Evolutionary conservation across 2,888 invertebrate genomes (phyloP).

Genomic region (Cephus runcator): DNA sequence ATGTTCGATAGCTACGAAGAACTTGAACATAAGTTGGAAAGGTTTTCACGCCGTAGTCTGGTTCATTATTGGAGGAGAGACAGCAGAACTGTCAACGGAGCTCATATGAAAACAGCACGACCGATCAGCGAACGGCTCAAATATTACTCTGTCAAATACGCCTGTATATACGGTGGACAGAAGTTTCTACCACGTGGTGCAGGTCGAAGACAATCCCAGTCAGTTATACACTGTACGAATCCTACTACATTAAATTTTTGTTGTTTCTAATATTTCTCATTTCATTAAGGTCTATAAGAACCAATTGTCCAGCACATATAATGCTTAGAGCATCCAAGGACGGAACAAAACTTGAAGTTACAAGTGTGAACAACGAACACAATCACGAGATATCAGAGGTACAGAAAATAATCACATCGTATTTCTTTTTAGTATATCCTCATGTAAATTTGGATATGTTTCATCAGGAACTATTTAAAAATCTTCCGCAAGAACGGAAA

Average conservation of each 20-base stretch:
- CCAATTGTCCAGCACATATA: constrained; percentile 65
- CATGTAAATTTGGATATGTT: constrained; percentile 8
- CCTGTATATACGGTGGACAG: constrained; percentile 66
- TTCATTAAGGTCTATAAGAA: constrained; percentile 57
- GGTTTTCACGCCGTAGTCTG: constrained; percentile 61
- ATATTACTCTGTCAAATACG: constrained; percentile 65
- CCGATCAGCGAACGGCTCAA: constrained; percentile 61
- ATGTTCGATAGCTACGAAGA: constrained; percentile 63
- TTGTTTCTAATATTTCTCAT: background rate
- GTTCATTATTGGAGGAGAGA: constrained; percentile 66
- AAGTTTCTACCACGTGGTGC: constrained; percentile 62
- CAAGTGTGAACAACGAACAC: constrained; percentile 65
- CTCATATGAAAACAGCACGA: constrained; percentile 65
- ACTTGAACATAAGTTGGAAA: constrained; percentile 57
- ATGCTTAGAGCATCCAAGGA: constrained; percentile 65
- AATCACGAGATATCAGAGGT: constrained; percentile 65
- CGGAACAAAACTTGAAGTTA: constrained; percentile 64
- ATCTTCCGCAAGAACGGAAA: constrained; percentile 61
- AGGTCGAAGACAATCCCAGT: constrained; percentile 62
- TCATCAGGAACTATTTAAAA: constrained; percentile 57
- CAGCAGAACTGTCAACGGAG: constrained; percentile 64
- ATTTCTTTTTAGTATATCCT: constrained; percentile 10
- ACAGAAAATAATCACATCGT: constrained; percentile 4
- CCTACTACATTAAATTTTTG: background rate
- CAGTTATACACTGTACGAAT: constrained; percentile 27